Percentiles rank a stretch among this genome's conserved stretches.
Conservation (phyloP, 2,888 invertebrate genomes). For the Amitus sp. region DNA sequence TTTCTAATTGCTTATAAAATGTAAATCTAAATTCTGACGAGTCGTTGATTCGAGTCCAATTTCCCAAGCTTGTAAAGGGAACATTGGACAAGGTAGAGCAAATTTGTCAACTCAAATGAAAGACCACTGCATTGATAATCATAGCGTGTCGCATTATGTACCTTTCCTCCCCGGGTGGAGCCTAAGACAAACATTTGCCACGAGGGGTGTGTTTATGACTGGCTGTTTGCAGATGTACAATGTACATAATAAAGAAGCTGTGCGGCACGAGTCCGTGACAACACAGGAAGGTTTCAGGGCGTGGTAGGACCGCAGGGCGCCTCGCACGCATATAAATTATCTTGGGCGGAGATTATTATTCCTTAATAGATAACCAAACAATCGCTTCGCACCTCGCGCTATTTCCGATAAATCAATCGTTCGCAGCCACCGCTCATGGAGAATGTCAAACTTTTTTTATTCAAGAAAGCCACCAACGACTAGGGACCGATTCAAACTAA, state of each 20-base stretch:
- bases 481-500: too few species aligned
- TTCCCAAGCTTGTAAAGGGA: too few species aligned
- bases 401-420: constrained; percentile 54
- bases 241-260: constrained; percentile 59
- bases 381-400: constrained; percentile 59
- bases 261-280: constrained; percentile 49
- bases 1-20: too few species aligned
- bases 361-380: constrained; percentile 61
- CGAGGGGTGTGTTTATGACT: constrained; percentile 60
- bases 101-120: constrained; percentile 21
- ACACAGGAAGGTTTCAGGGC: constrained; percentile 51
- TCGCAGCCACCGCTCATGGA: constrained; percentile 8
- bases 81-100: background rate
- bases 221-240: constrained; percentile 56
- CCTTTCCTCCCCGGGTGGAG: constrained; percentile 19
- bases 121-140: constrained; percentile 15
- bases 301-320: constrained; percentile 61
- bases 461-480: too few species aligned
- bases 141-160: constrained; percentile 22
- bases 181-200: constrained; percentile 44
- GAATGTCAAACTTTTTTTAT: too few species aligned
- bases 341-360: constrained; percentile 57
- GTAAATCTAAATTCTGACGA: too few species aligned
- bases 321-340: constrained; percentile 62
- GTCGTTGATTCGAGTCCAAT: too few species aligned